These are phyloP conservation scores for Zele albiditarsus DNA, from an alignment of 2,888 invertebrate species.

Conservation along the genomic window DNA sequence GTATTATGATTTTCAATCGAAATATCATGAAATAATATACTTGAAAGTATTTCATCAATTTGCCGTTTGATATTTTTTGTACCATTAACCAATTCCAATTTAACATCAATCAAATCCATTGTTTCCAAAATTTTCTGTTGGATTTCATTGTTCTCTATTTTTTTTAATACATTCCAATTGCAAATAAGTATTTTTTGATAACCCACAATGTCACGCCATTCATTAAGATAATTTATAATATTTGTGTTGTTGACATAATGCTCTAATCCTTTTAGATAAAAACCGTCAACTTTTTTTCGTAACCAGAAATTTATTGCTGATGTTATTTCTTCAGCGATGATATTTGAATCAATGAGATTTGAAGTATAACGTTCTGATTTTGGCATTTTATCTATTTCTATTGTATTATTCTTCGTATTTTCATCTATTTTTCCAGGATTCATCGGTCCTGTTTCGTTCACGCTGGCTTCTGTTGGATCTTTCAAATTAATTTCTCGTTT, in stretches of 20 bases:
- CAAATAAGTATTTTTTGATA: conserved; percentile 80
- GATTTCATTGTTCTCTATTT: conserved; percentile 70
- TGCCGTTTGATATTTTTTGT: conserved; percentile 76
- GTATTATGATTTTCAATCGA: conserved; percentile 67
- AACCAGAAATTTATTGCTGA: conserved; percentile 81
- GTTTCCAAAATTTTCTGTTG: conserved; percentile 78
- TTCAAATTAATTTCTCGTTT: background rate
- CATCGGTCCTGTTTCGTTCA: background rate
- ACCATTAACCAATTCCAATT: conserved; percentile 77
- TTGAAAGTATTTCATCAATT: conserved; percentile 76
- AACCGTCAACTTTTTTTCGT: conserved; percentile 88
- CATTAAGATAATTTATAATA: conserved; percentile 76
- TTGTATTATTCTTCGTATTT: conserved; percentile 20
- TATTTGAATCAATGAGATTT: conserved; percentile 39
- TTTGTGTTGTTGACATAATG: conserved; percentile 77
- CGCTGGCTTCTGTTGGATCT: background rate
- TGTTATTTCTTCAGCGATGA: conserved; percentile 71
- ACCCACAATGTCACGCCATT: conserved; percentile 82
- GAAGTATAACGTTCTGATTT: conserved; percentile 45
- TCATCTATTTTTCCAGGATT: background rate
- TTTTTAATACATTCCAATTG: conserved; percentile 76
- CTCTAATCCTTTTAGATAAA: conserved; percentile 88
- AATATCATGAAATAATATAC: conserved; percentile 77
- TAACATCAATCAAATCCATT: conserved; percentile 83
- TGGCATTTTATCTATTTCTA: conserved; percentile 44